phyloP scores from a whole-genome alignment of 35 echinoderm and acorn worm species.

The Apostichopus californicus region DNA sequence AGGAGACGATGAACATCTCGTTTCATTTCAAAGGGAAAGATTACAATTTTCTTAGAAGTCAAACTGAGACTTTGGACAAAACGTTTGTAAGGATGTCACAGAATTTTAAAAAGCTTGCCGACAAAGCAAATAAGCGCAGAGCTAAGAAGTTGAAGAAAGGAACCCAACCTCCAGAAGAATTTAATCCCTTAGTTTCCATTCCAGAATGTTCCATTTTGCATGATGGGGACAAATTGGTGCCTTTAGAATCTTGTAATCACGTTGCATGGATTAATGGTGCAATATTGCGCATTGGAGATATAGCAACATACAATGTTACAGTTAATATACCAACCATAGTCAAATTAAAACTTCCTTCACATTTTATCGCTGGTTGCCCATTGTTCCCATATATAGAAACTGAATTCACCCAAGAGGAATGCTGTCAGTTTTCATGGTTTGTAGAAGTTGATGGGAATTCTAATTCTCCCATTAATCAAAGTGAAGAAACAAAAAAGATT shows the following conservation, averaged over 20 bases:
- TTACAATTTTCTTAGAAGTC: conserved; percentile 59
- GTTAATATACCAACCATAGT: conserved; percentile 67
- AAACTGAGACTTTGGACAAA: conserved; percentile 68
- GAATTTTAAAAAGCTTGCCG: conserved; percentile 63
- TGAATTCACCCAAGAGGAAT: conserved; percentile 67
- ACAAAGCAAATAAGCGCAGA: conserved; percentile 62
- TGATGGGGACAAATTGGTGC: conserved; percentile 40
- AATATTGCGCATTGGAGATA: conserved; percentile 62
- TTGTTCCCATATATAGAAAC: conserved; percentile 60
- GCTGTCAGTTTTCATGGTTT: conserved; percentile 71
- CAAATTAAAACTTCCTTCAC: conserved; percentile 62
- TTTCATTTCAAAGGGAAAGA: conserved; percentile 78
- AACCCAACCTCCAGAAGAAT: not conserved
- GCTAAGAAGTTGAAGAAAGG: conserved; percentile 70
- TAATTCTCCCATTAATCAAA: not conserved
- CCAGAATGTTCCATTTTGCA: conserved; percentile 62
- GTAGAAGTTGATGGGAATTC: not conserved
- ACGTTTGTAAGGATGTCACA: conserved; percentile 66
- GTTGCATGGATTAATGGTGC: conserved; percentile 77
- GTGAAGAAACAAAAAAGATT: conserved; percentile 26
- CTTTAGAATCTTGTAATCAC: conserved; percentile 47
- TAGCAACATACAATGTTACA: conserved; percentile 41
- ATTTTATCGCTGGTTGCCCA: conserved; percentile 72
- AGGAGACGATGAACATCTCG: conserved; percentile 70
- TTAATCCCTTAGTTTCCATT: not conserved